phyloP scores from a whole-genome alignment of 1,140 invertebrate species.

The Drosophila ironensis region DNA sequence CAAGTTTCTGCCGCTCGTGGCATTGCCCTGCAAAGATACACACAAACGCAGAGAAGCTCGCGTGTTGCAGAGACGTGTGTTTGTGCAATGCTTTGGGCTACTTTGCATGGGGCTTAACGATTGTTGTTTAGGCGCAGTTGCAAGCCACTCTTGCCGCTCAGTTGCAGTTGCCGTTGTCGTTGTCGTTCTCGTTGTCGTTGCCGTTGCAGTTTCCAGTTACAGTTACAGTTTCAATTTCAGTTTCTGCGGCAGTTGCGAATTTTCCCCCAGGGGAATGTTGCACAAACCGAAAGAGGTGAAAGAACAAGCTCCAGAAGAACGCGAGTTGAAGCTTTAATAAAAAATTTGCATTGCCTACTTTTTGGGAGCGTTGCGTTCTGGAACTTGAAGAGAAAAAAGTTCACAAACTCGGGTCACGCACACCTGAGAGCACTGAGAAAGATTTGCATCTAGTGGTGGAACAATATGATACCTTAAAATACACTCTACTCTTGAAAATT shows the following conservation, averaged over 20 bases:
- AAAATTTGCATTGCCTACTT: slow-evolving; percentile 63
- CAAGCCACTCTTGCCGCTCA: slow-evolving; percentile 41
- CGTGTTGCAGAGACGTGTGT: slow-evolving; percentile 9
- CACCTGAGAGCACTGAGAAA: neutral
- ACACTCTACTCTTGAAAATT: no score
- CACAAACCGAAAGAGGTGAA: slow-evolving; percentile 11
- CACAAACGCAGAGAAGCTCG: neutral
- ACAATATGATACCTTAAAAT: no score
- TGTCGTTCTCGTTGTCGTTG: slow-evolving; percentile 23
- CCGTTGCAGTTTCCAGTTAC: no score
- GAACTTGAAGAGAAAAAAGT: neutral
- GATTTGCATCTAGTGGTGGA: no score
- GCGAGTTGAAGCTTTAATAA: slow-evolving; percentile 40
- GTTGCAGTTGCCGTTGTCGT: no score
- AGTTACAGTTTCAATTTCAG: slow-evolving; percentile 32
- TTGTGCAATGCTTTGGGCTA: slow-evolving; percentile 53
- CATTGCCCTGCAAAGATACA: slow-evolving; percentile 27
- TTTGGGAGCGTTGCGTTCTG: neutral
- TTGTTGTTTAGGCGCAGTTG: slow-evolving; percentile 72
- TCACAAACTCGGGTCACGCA: neutral
- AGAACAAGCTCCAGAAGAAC: neutral
- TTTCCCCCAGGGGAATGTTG: no score
- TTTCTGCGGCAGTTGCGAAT: slow-evolving; percentile 10
- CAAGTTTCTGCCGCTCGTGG: slow-evolving; percentile 8
- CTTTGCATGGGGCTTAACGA: slow-evolving; percentile 67